A percentile compares a stretch with the other conserved stretches of the same genome.
Conservation (phyloP, 2,113 vertebrate genomes). For the Carassius auratus region DNA sequence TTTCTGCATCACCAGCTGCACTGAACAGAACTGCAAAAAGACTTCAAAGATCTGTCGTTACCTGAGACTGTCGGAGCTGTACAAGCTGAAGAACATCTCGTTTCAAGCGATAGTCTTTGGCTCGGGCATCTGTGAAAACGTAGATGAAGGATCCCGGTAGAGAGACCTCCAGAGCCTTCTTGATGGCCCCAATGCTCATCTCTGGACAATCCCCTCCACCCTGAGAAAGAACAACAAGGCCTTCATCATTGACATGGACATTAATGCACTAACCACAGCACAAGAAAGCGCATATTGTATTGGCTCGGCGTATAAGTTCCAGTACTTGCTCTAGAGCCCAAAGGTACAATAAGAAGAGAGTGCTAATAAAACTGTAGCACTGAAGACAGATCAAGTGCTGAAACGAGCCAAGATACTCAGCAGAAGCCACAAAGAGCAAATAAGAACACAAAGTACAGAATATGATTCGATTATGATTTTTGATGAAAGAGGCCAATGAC, state of each 20-base stretch:
- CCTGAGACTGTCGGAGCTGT: conserved; percentile 90
- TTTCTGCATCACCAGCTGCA: not conserved
- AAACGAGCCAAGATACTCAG: not conserved
- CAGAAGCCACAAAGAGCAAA: conserved; percentile 2
- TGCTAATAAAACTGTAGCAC: conserved; percentile 3
- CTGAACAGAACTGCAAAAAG: not conserved
- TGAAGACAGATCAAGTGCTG: conserved; percentile 23
- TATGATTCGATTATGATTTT: not conserved
- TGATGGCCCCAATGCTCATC: conserved; percentile 92
- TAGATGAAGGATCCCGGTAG: conserved; percentile 89
- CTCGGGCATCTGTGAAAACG: conserved; percentile 91
- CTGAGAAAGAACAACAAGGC: conserved; percentile 66
- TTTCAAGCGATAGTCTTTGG: conserved; percentile 87
- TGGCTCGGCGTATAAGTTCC: not conserved
- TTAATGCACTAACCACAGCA: not conserved
- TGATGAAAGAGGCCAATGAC: not conserved
- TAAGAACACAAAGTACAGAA: conserved; percentile 28
- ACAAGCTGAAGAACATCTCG: conserved; percentile 84
- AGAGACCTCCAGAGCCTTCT: conserved; percentile 84
- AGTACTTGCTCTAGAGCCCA: conserved; percentile 14
- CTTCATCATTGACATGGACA: conserved; percentile 26
- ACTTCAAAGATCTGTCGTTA: conserved; percentile 54
- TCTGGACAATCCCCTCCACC: conserved; percentile 93
- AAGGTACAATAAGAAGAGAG: conserved; percentile 29
- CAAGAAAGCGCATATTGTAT: conserved; percentile 8